These are phyloP conservation scores for Pelobates fuscus DNA, from an alignment of 2,113 vertebrate genomes.

Conservation along the genomic window DNA sequence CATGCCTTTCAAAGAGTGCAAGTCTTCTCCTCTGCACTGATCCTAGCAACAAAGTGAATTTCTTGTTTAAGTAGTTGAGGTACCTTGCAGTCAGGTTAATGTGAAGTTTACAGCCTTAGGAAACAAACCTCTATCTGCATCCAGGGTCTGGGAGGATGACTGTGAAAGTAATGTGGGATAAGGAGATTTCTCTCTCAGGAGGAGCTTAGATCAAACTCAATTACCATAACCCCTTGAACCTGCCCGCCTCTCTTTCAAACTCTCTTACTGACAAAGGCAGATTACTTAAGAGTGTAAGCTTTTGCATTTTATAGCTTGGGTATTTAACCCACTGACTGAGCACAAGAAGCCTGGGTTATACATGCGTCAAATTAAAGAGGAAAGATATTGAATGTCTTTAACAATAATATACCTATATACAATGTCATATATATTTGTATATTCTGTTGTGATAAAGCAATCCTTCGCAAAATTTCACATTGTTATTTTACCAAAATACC, in stretches of 20 bases:
- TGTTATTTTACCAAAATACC: too few species aligned
- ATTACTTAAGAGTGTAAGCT: constrained; percentile 8
- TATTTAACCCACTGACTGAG: not conserved
- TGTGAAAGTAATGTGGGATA: constrained; percentile 62
- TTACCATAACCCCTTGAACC: constrained; percentile 64
- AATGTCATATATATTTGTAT: too few species aligned
- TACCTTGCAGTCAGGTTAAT: not conserved
- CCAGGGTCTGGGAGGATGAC: constrained; percentile 48
- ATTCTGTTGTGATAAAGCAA: too few species aligned
- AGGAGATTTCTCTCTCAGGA: constrained; percentile 64
- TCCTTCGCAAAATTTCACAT: too few species aligned
- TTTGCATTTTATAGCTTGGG: not conserved
- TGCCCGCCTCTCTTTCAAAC: constrained; percentile 18
- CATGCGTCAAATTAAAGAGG: too few species aligned
- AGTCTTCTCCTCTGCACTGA: not conserved
- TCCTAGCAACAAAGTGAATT: not conserved
- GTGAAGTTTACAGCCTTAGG: constrained; percentile 14
- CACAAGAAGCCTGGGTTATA: too few species aligned
- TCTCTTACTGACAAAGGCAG: constrained; percentile 17
- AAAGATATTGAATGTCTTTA: too few species aligned
- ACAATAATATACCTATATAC: too few species aligned
- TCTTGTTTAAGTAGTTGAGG: not conserved
- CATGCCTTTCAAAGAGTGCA: not conserved
- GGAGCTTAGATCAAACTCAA: constrained; percentile 74
- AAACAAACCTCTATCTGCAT: constrained; percentile 20